Evolutionary conservation across 2,888 invertebrate species (phyloP).

Genomic region (Bedellia somnulentella): DNA sequence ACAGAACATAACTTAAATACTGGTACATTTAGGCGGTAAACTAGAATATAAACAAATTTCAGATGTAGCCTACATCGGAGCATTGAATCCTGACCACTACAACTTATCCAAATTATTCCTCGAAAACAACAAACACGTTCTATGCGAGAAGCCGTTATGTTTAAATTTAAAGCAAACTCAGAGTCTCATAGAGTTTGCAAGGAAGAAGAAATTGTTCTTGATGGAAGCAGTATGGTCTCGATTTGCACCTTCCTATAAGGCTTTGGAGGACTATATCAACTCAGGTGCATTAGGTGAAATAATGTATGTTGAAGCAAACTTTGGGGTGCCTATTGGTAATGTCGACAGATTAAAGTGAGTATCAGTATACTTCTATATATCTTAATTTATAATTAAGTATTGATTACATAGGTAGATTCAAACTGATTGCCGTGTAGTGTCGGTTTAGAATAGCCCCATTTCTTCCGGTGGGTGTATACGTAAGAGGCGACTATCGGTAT

Average conservation of each 20-base stretch:
- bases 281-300: constrained; percentile 71
- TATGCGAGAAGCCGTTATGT: constrained; percentile 90
- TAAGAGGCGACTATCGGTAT: too few relatives aligned
- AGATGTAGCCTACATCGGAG: constrained; percentile 88
- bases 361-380: too few relatives aligned
- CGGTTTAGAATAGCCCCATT: too few relatives aligned
- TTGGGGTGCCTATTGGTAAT: constrained; percentile 64
- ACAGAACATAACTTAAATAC: too few relatives aligned
- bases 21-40: too few relatives aligned
- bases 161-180: constrained; percentile 75
- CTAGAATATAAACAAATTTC: too few relatives aligned
- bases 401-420: too few relatives aligned
- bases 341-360: constrained; percentile 26
- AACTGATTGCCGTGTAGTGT: too few relatives aligned
- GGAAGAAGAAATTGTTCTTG: constrained; percentile 71
- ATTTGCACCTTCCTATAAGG: constrained; percentile 75
- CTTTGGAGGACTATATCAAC: constrained; percentile 67
- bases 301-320: constrained; percentile 64
- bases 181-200: constrained; percentile 69
- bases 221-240: constrained; percentile 94
- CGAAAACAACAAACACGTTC: constrained; percentile 79
- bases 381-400: too few relatives aligned
- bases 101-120: constrained; percentile 72
- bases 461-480: too few relatives aligned
- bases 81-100: constrained; percentile 75